Conservation (phyloP, 2,888 invertebrate genomes). For the Drosophila paramelanica region DNA sequence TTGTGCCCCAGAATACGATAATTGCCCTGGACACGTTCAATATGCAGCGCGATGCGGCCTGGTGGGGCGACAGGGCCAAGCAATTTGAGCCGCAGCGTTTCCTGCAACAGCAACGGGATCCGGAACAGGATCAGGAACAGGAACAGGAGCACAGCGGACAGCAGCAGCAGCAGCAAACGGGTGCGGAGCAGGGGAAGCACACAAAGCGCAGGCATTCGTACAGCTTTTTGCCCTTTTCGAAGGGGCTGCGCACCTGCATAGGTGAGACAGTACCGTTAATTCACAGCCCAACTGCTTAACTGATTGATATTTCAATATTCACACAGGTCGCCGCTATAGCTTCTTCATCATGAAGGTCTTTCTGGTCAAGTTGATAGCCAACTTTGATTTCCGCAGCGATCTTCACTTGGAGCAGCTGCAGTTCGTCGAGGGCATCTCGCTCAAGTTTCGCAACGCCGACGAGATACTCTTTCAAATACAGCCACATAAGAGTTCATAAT, state of each 20-base stretch:
- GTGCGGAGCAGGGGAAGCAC: slow-evolving; percentile 2
- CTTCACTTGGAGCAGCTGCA: slow-evolving; percentile 74
- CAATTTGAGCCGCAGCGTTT: slow-evolving; percentile 83
- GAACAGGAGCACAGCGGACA: slow-evolving; percentile 12
- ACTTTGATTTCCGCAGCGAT: slow-evolving; percentile 77
- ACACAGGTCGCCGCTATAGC: slow-evolving; percentile 82
- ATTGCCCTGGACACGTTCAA: slow-evolving; percentile 82
- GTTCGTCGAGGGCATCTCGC: slow-evolving; percentile 82
- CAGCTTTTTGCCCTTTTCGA: slow-evolving; percentile 83
- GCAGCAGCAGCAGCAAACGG: slow-evolving; percentile 9
- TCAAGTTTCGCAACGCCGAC: slow-evolving; percentile 81
- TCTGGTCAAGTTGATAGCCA: slow-evolving; percentile 77
- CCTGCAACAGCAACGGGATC: slow-evolving; percentile 38
- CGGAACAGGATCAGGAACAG: slow-evolving; percentile 15
- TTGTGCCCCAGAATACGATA: slow-evolving; percentile 81
- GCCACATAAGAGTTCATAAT: slow-evolving; percentile 34
- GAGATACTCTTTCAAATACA: slow-evolving; percentile 67
- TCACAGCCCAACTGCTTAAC: background rate
- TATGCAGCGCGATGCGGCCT: slow-evolving; percentile 81
- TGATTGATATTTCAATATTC: background rate
- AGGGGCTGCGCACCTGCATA: slow-evolving; percentile 82
- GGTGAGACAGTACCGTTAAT: slow-evolving; percentile 57
- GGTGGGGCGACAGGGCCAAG: slow-evolving; percentile 82
- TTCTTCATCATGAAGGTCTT: slow-evolving; percentile 82
- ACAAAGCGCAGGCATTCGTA: slow-evolving; percentile 75